A percentile compares a stretch with the other conserved stretches of the same genome.
Evolutionary conservation across 2,888 invertebrate genomes (phyloP).

Genomic region (Caenorhabditis sp.): DNA sequence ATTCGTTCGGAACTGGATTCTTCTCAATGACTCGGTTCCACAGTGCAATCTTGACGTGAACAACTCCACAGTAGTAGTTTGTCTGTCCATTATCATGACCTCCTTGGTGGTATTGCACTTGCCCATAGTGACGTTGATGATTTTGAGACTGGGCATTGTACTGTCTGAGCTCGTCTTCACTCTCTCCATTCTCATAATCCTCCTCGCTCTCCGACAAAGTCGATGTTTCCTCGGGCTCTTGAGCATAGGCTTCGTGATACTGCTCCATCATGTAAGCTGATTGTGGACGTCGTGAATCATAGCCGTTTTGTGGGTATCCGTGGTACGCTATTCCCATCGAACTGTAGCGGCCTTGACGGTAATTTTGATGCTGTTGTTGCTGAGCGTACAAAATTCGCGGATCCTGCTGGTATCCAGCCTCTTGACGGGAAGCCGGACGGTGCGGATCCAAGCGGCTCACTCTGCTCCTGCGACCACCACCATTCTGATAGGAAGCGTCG

Average conservation of each 20-base stretch:
- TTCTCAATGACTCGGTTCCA: constrained; percentile 31
- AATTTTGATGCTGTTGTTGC: constrained; percentile 9
- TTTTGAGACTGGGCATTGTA: constrained; percentile 38
- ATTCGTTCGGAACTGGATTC: constrained; percentile 63
- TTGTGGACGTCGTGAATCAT: constrained; percentile 27
- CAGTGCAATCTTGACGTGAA: constrained; percentile 51
- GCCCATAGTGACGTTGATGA: neutral
- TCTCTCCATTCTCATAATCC: constrained; percentile 51
- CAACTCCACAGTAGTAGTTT: constrained; percentile 63
- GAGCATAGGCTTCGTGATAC: constrained; percentile 5
- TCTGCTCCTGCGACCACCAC: constrained; percentile 16
- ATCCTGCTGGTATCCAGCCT: constrained; percentile 19
- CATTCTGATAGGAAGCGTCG: constrained; percentile 28
- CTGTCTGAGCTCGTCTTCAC: constrained; percentile 58
- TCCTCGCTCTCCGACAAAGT: constrained; percentile 53
- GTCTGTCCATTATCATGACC: constrained; percentile 7
- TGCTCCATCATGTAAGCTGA: constrained; percentile 14
- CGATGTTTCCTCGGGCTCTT: constrained; percentile 35
- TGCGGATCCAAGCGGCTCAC: constrained; percentile 42
- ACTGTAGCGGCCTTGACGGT: constrained; percentile 48
- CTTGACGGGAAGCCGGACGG: constrained; percentile 32
- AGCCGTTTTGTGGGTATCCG: neutral
- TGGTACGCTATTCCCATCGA: constrained; percentile 35
- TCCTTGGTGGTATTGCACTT: neutral
- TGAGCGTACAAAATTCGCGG: constrained; percentile 18